Percentiles rank a stretch among this genome's conserved stretches.
These are phyloP conservation scores for Timema cristinae DNA, from an alignment of 2,888 invertebrate genomes.

Conservation along the genomic window DNA sequence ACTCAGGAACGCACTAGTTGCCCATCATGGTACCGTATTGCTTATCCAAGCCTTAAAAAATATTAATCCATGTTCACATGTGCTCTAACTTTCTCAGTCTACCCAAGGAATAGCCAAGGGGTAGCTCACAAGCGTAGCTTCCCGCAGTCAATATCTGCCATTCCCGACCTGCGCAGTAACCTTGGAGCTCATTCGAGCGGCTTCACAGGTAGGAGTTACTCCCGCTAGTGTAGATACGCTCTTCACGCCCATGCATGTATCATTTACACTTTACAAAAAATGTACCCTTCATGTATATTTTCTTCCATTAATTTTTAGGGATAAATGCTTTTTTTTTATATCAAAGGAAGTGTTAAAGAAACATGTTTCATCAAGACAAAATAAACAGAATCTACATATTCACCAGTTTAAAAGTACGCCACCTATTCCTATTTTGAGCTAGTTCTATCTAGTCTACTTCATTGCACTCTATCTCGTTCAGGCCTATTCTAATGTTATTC, in stretches of 20 bases:
- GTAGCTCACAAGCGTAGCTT: conserved; percentile 80
- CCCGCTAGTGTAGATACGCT: conserved; percentile 27
- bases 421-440: too few relatives aligned
- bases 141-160: conserved; percentile 78
- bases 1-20: conserved; percentile 19
- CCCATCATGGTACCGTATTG: conserved; percentile 27
- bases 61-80: conserved; percentile 22
- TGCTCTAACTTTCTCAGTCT: conserved; percentile 30
- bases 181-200: conserved; percentile 43
- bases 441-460: too few relatives aligned
- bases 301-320: background rate
- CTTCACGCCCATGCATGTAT: background rate
- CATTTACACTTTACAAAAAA: background rate
- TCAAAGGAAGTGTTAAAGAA: too few relatives aligned
- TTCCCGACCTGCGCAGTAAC: conserved; percentile 80
- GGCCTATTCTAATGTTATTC: too few relatives aligned
- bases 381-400: too few relatives aligned
- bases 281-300: background rate
- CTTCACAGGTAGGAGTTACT: conserved; percentile 52
- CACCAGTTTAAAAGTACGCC: too few relatives aligned
- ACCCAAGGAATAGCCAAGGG: conserved; percentile 71
- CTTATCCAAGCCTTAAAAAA: conserved; percentile 18
- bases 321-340: background rate
- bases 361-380: too few relatives aligned
- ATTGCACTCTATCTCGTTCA: too few relatives aligned